Base-by-base conservation (phyloP, 1,140 invertebrate species). In the Lamellibrachia luymesi region DNA sequence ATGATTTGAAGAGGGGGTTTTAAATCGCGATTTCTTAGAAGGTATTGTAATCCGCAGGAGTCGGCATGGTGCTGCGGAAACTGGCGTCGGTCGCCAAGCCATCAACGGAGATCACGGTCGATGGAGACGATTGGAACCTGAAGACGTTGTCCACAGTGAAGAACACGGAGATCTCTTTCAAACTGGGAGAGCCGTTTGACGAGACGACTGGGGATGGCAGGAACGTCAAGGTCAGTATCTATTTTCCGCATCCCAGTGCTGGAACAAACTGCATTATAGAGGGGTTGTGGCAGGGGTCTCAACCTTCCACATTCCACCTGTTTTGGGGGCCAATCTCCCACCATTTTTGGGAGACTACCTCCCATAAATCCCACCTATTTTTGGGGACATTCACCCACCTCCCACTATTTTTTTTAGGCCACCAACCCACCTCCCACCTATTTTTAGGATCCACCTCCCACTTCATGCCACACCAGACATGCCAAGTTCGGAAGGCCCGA, bases 131-230 rank as follows among this genome's bases (percentile, higher is more conserved):
- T 4, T 98, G 97, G 96, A 97, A 97, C 1, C 94, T 99, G 56
- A 97, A 97, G 94, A 98, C 98, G 2, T 97, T 97, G 4, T 98
- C 98, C 13, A 98, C 98, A 2, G 98, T 99, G 96, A 98, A 98
- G 95, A 98, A 97, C 94, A 97, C 97, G 0, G 97, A 97, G 93
- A 97, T 98, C 90, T 97, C 97, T 94, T 99, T 99, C 96, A 98
- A 97, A 93, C 97, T 98, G 5, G 98, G 97, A 50, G 97, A 98
- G 94, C 98, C 98, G 95, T 98, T 98, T 95, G 98, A 98, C 13
- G 98, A 99, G 95, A 97, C 97, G 94, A 98, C 98, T 8, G 97
- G 98, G 27, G 98, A 99, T 95, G 98, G 98, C 10, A 97, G 98
- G 90, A 97, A 97, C 95, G 98, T 99, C 27, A 98, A 98, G 96